These are phyloP conservation scores for Phenganax subtilis DNA, from an alignment of 92 coral and sea anemone species.

Conservation along the genomic window DNA sequence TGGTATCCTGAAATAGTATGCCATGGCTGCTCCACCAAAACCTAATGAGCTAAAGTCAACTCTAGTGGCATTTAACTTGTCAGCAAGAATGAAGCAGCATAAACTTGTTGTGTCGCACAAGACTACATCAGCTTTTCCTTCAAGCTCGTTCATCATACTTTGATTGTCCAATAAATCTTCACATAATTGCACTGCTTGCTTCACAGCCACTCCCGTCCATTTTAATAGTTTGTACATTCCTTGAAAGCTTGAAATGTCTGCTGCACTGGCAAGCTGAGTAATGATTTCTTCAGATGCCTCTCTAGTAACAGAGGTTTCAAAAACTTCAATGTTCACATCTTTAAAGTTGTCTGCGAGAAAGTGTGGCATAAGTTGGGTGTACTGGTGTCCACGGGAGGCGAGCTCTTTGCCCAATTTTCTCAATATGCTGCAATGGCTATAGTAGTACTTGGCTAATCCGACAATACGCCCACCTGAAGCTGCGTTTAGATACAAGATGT, in stretches of 20 bases:
- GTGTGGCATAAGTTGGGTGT: constrained; percentile 40
- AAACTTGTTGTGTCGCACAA: constrained; percentile 14
- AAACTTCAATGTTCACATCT: constrained; percentile 31
- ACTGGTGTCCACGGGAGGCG: constrained; percentile 35
- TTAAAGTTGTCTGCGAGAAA: constrained; percentile 33
- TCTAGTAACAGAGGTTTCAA: constrained; percentile 38
- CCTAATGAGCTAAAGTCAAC: constrained; percentile 11
- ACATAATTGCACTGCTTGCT: constrained; percentile 2
- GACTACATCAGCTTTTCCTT: constrained; percentile 30
- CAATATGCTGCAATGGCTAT: constrained; percentile 33
- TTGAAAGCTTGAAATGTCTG: neutral
- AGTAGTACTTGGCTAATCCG: constrained; percentile 28
- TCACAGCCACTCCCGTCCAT: neutral
- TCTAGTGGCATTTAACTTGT: constrained; percentile 18
- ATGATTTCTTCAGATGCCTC: constrained; percentile 23
- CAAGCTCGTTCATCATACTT: constrained; percentile 4
- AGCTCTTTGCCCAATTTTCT: constrained; percentile 39
- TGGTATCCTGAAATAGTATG: constrained; percentile 3
- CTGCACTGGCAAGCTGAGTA: neutral
- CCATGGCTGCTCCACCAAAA: neutral
- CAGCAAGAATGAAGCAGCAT: constrained; percentile 35
- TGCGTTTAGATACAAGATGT: neutral
- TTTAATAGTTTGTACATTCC: neutral
- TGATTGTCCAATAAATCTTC: constrained; percentile 23
- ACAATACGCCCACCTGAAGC: neutral